phyloP scores from a whole-genome alignment of 2,113 vertebrate genomes.

The Alces alces region DNA sequence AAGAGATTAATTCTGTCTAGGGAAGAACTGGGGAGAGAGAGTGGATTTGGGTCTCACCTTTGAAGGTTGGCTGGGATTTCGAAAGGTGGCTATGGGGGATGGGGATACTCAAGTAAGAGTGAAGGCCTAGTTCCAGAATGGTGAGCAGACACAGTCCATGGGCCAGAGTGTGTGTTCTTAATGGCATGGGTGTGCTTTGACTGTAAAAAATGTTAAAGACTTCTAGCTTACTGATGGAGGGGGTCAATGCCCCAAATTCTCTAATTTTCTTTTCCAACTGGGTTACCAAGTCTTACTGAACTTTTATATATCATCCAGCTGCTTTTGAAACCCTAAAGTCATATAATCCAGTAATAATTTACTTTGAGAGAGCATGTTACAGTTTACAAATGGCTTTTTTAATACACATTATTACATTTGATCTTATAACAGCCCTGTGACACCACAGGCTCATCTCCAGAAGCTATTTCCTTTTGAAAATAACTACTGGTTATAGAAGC shows the following conservation, averaged over 20 bases:
- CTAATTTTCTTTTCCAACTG: constrained; percentile 5
- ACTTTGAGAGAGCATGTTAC: constrained; percentile 10
- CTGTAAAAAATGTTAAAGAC: not conserved
- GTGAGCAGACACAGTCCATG: not conserved
- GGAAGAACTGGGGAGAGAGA: not conserved
- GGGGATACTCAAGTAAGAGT: not conserved
- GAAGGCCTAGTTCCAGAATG: not conserved
- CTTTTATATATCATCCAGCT: constrained; percentile 25
- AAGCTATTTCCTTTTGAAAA: constrained; percentile 43
- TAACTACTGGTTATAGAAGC: not conserved
- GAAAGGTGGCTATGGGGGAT: not conserved
- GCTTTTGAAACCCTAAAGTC: constrained; percentile 35
- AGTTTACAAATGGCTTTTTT: constrained; percentile 37
- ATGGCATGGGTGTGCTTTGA: not conserved
- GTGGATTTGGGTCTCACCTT: not conserved
- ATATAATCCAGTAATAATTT: constrained; percentile 23
- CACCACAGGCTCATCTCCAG: not conserved
- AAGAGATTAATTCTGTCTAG: not conserved
- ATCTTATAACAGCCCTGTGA: not conserved
- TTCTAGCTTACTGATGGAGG: not conserved
- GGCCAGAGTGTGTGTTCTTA: not conserved
- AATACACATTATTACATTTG: constrained; percentile 11
- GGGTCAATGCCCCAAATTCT: not conserved
- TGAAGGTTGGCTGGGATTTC: not conserved
- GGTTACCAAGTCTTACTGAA: not conserved